phyloP scores from a whole-genome alignment of 2,888 invertebrate genomes.

The Habroteleia sp. region DNA sequence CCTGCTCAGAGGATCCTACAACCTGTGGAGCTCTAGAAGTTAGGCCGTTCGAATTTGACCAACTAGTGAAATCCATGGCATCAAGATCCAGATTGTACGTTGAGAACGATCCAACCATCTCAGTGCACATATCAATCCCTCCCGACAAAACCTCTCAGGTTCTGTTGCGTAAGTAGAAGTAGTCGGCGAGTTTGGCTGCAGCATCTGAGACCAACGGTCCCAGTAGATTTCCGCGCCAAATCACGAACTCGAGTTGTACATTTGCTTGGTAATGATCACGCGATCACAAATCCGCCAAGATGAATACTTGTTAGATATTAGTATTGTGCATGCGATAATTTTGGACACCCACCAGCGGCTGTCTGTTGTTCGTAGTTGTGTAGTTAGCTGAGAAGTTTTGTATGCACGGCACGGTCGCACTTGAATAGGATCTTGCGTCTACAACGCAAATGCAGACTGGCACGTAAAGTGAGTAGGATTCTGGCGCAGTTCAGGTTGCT shows the following conservation, averaged over 20 bases:
- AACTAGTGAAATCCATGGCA: too few species aligned
- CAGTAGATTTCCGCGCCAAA: constrained; percentile 3
- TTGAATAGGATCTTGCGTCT: constrained; percentile 9
- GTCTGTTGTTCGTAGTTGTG: constrained; percentile 28
- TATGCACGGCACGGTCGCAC: constrained; percentile 34
- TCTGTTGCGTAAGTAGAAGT: too few species aligned
- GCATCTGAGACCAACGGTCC: too few species aligned
- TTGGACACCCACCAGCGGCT: not conserved
- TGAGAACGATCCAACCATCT: too few species aligned
- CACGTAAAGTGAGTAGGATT: constrained; percentile 15
- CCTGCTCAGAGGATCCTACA: too few species aligned
- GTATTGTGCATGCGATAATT: constrained; percentile 20
- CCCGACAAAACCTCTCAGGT: too few species aligned
- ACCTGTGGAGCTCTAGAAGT: too few species aligned
- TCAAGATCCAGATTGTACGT: too few species aligned
- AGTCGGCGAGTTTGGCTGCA: too few species aligned
- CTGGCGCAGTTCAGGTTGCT: constrained; percentile 7
- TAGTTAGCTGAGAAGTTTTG: constrained; percentile 28
- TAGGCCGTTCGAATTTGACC: too few species aligned
- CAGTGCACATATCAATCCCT: too few species aligned
- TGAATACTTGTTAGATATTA: constrained; percentile 17
- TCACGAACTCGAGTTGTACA: constrained; percentile 13
- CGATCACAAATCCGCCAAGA: not conserved
- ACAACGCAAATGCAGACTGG: constrained; percentile 1
- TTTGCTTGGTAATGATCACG: constrained; percentile 15